Evolutionary conservation across 2,797 vertebrate species (phyloP).

Genomic region (Parauchenoglanis punctatus): DNA sequence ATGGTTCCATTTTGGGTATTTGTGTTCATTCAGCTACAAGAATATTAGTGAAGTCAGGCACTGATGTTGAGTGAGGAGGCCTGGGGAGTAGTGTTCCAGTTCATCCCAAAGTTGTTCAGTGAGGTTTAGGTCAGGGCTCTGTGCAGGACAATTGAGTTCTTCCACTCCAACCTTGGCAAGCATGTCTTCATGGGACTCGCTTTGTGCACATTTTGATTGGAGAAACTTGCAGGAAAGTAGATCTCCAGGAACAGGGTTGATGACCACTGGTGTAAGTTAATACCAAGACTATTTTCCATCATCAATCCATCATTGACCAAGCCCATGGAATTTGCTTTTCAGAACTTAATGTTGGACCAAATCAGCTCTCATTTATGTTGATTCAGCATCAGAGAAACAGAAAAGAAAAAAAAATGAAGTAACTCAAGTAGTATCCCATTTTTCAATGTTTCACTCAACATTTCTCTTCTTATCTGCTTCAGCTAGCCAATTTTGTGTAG

Average conservation of each 20-base stretch:
- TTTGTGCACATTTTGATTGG: background rate
- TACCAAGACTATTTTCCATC: background rate
- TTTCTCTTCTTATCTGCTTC: background rate
- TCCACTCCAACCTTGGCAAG: background rate
- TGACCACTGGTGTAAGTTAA: background rate
- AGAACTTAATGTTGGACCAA: background rate
- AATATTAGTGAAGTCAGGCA: background rate
- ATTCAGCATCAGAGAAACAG: background rate
- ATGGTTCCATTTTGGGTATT: background rate
- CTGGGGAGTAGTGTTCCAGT: background rate
- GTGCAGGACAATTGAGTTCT: background rate
- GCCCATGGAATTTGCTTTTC: background rate
- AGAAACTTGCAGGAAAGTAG: no score
- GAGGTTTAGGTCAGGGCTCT: background rate
- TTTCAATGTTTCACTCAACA: background rate
- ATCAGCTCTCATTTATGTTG: background rate
- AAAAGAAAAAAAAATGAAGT: background rate
- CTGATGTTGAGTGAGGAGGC: background rate
- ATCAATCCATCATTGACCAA: background rate
- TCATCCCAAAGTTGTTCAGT: background rate
- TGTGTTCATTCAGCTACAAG: background rate
- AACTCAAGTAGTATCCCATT: background rate
- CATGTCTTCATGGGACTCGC: no score
- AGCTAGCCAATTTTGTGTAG: background rate
- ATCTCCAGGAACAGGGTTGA: no score